Percentiles rank a stretch among this genome's conserved stretches.
These are phyloP conservation scores for Drosophila pseudotalamancana DNA, from an alignment of 2,888 invertebrate genomes.

Conservation along the genomic window DNA sequence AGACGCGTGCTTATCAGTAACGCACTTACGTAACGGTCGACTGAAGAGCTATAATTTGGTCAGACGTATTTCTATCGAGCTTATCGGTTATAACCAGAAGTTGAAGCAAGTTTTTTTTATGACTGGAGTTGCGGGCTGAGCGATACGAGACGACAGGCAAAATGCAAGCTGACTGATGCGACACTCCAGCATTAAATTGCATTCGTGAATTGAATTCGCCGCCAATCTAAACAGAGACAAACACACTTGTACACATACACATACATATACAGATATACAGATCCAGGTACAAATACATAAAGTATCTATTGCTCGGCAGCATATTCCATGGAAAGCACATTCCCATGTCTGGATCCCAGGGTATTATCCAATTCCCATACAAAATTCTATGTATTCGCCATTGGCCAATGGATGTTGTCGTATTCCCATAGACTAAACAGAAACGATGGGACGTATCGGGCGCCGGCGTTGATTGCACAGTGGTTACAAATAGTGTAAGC, in stretches of 20 bases:
- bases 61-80: not conserved
- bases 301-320: not conserved
- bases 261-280: not conserved
- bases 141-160: not conserved
- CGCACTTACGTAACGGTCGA: conserved; percentile 1
- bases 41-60: not conserved
- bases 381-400: conserved; percentile 1
- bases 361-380: conserved; percentile 15
- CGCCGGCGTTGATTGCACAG: conserved; percentile 42
- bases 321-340: not conserved
- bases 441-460: conserved; percentile 8
- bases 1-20: conserved; percentile 2
- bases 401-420: not conserved
- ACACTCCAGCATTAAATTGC: not conserved
- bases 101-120: no score
- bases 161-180: conserved; percentile 9
- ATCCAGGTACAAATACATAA: not conserved
- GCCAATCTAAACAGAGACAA: conserved; percentile 33
- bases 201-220: not conserved
- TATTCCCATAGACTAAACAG: conserved; percentile 45
- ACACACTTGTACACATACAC: not conserved
- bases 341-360: not conserved
- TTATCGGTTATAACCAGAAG: not conserved
- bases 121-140: not conserved
- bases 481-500: conserved; percentile 31